Base-by-base conservation (phyloP, 1,140 invertebrate genomes). In the Drosophila sproati region DNA sequence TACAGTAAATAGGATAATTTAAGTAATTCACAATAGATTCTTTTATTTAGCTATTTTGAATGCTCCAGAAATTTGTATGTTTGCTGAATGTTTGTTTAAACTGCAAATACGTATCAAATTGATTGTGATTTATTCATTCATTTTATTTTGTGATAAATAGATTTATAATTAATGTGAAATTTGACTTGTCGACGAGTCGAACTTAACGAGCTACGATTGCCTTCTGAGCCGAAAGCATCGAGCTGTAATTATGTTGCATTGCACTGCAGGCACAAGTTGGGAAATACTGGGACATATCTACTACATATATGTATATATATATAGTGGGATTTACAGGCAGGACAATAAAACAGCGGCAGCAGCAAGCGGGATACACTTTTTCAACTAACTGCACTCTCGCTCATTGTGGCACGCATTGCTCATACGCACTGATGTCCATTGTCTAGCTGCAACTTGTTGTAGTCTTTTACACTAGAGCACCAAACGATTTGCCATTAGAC, bases 161-260 rank as follows among this genome's bases (percentile, higher is more conserved):
- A 28, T 31, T 28, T 2, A 12, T 29, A 12, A 48, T 45, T 71
- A 43, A 31, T 5, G 37, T 48, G 54, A n/a, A 32, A 28, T 64
- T 63, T 8, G 28, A 12, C 12, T 31, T 48, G 12, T 31, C 48
- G 7, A 4, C 28, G 47, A 59, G 32, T 77, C 56, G 39, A 61
- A 75, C 80, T 73, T 74, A 64, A 57, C 74, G 78, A 86, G 83
- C 80, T 80, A 67, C 77, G 72, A 39, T 64, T 48, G 47, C 48
- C 54, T 70, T 87, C 83, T 88, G 85, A 69, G 78, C 34, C 54
- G 31, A 63, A 70, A 80, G 73, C 72, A 68, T 66, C 63, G 61
- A 51, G 71, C 71, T 75, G 62, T 82, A 87, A 83, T 87, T 87
- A 87, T 87, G 83, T 80, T 87, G 82, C 80, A 82, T 57, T 77